Evolutionary conservation across 2,888 invertebrate species (phyloP), one percentile per base, ranked within the genome.

Genomic region (Odiellus spinosus): DNA sequence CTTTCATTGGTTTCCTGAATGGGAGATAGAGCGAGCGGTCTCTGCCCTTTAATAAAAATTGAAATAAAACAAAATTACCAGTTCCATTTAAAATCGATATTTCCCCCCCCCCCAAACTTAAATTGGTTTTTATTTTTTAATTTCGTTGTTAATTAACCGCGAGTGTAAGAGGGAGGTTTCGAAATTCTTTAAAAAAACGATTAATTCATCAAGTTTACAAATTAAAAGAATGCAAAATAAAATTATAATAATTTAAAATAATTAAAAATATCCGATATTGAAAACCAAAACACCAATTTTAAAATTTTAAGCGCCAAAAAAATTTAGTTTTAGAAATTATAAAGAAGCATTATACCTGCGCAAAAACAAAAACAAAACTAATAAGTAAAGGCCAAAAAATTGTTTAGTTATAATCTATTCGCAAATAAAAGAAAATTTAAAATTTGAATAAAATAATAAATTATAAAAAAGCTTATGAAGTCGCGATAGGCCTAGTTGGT

Each of bases 21-120:
- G 38, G 18, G 38, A 40, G 40, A 40, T 12, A 40, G 40, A 40
- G 40, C 19, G 15, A 40, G 40, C 40, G 21, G 11, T 6, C 19
- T 20, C 21, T 15, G n/a, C 21, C 21, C 11, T 14, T 21, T 40
- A 26, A n/a, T n/a, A n/a, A n/a, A n/a, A 41, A 41, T 41, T 14
- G 32, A 21, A 41, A 41, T 6, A 41, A 41, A 15, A n/a, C n/a
- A n/a, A 41, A 17, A 38, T 3, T 14, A n/a, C 18, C 26, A 41
- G 41, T 21, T 17, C 26, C 10, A 38, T 17, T 6, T 15, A 5
- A n/a, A 41, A 18, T 41, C n/a, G n/a, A n/a, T n/a, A n/a, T n/a
- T n/a, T n/a, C n/a, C n/a, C n/a, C n/a, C n/a, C n/a, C n/a, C n/a
- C n/a, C n/a, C n/a, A n/a, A 41, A 18, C 40, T 17, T 41, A 8